Base-by-base conservation (phyloP, 1,140 invertebrate genomes). In the Drosophila quadrilineata region DNA sequence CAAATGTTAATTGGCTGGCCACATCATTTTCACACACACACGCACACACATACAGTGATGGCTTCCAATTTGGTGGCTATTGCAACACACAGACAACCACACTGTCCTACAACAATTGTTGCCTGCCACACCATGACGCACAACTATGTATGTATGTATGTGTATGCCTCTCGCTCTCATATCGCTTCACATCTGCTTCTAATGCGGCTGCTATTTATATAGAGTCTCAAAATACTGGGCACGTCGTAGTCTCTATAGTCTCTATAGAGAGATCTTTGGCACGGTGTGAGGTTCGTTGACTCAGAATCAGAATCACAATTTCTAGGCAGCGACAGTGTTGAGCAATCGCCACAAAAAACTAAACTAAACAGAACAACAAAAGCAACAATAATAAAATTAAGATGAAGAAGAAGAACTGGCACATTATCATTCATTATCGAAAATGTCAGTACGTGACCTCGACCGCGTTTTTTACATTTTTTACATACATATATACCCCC, bases 371-470 rank as follows among this genome's bases (percentile, higher is more conserved):
- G 9, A 40, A 4, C 41, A 50, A 3, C 29, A 19, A 8, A 19
- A 33, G 6, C 40, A 48, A 40, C 43, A 41, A 58, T 57, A 31
- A 38, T 17, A 22, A 21, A 12, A 48, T 10, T 14, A 12, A n/a
- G 3, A 41, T 9, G 14, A 41, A 21, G 14, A 36, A 21, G n/a
- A 19, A 28, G 6, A n/a, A 10, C 43, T 28, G 31, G 33, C 40
- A 57, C 43, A 57, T 58, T 33, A 41, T 40, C 33, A 65, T 67
- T 50, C 46, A 57, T 64, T 68, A 43, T 49, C 52, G 76, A 74
- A 82, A 84, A 82, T 84, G 76, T 84, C 76, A 82, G 73, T 73
- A 79, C 71, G 77, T 84, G 77, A 82, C 77, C 77, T 77, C 77
- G 77, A 82, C 77, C 77, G 77, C 77, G 60, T 77, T 82, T 77